Evolutionary conservation across 2,113 vertebrate species (phyloP), one percentile per base, ranked within the genome.

Genomic region (Cariama cristata): DNA sequence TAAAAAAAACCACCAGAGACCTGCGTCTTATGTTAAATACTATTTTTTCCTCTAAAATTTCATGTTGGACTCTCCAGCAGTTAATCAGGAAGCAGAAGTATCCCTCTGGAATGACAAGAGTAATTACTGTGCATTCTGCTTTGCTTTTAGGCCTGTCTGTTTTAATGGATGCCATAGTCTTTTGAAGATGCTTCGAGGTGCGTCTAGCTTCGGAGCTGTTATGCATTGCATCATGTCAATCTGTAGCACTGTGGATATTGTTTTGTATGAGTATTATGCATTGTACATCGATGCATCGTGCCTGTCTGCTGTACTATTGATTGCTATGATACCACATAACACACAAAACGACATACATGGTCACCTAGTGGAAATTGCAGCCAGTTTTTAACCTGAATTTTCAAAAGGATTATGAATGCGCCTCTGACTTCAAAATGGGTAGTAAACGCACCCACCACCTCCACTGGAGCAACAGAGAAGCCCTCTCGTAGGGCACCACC

Each of bases 201-300:
- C 69, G 77, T 93, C 77, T 80, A 6, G 82, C 89, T 87, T 72
- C 11, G 9, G 88, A 90, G 89, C 94, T 50, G 44, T 67, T 69
- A 23, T 4, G 21, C 64, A 24, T 55, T 92, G 77, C 93, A 89
- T 95, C 94, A 30, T 95, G 89, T 90, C 73, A 96, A 67, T 76
- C 91, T 72, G 91, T 80, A 92, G 95, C 91, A 92, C 94, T 73
- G 86, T 87, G 94, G 91, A 84, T 80, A 52, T 72, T 84, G 85
- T 93, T 93, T 71, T 71, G 76, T 91, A 67, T 58, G 67, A 63
- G 73, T 38, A 58, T 45, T 30, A 8, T 50, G 89, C 91, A 93
- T 74, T 93, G 76, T 58, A 58, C 73, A 27, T 47, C 93, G 66
- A 87, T 93, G 90, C 95, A 62, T 66, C 40, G 1, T 28, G 45